Evolutionary conservation across 2,113 vertebrate species (phyloP), one percentile per base, ranked within the genome.

Genomic region (Sclerurus mexicanus): DNA sequence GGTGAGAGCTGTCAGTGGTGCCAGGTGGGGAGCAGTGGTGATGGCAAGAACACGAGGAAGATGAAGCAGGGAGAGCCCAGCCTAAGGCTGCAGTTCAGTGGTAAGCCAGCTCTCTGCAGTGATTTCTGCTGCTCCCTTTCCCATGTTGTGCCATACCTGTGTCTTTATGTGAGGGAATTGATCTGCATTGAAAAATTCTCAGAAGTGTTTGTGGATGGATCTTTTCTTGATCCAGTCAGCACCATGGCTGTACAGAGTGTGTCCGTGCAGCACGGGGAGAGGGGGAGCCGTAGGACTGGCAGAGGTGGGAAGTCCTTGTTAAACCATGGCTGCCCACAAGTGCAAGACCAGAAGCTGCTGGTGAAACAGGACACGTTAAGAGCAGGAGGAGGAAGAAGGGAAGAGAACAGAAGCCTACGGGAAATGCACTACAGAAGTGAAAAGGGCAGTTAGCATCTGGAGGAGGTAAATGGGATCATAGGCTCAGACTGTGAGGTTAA

Each of bases 31-130:
- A 56, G 12, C 1, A 3, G 15, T 21, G 52, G 15, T n/a, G 49
- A 6, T 1, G 2, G 25, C 12, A 18, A 14, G 53, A 55, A 2
- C 7, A 4, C 7, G 14, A 40, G 28, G 17, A 31, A 33, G 8
- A 18, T 33, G 46, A n/a, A 40, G 14, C 1, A 17, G 81, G 46
- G 22, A 63, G 10, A 31, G 30, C 28, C n/a, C 5, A 10, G 10
- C 19, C 7, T 19, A 2, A 40, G 63, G 49, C 58, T 66, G 24
- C 22, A 4, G 15, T 35, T 47, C 1, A 4, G 4, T 47, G 35
- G 28, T 14, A 14, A 23, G 17, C 9, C 23, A n/a, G 4, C 46
- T n/a, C 44, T 33, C 71, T 78, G 66, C 52, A n/a, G 52, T 4
- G 28, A 16, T 28, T 62, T 52, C 58, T 60, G 33, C 27, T 63